These are phyloP conservation scores for Diaphora mendica DNA, from an alignment of 2,888 invertebrate species.

Conservation along the genomic window DNA sequence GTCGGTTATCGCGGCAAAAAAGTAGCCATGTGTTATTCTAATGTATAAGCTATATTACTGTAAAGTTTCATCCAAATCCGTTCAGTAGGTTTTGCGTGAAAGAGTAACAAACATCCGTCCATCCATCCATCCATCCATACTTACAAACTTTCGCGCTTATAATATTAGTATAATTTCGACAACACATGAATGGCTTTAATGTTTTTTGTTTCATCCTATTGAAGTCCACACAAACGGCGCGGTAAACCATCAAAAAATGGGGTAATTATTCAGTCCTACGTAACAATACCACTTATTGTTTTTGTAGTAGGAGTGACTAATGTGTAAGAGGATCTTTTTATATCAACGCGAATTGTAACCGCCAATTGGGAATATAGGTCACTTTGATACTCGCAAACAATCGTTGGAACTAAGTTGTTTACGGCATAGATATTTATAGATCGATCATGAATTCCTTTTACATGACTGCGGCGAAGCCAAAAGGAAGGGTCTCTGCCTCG, in stretches of 20 bases:
- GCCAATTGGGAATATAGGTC: slow-evolving; percentile 20
- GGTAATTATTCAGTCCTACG: background rate
- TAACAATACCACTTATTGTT: background rate
- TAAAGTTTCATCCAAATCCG: too few relatives aligned
- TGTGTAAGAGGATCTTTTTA: slow-evolving; percentile 6
- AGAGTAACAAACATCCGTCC: too few relatives aligned
- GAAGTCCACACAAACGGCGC: background rate
- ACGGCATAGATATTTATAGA: slow-evolving; percentile 22
- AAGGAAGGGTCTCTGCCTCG: too few relatives aligned
- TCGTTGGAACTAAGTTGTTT: slow-evolving; percentile 5
- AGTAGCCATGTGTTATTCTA: too few relatives aligned
- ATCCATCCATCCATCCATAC: too few relatives aligned
- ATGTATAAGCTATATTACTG: too few relatives aligned
- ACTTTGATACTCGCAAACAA: slow-evolving; percentile 11
- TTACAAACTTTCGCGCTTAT: too few relatives aligned
- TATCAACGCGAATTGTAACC: slow-evolving; percentile 11
- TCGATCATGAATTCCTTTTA: background rate
- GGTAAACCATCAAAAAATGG: background rate
- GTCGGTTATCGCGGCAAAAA: too few relatives aligned
- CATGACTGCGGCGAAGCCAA: too few relatives aligned
- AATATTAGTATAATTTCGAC: too few relatives aligned
- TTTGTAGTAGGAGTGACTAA: slow-evolving; percentile 2
- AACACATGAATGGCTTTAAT: too few relatives aligned
- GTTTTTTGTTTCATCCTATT: background rate
- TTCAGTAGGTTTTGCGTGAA: too few relatives aligned